Percentiles rank a stretch among this genome's conserved stretches.
phyloP scores from a whole-genome alignment of 2,113 vertebrate species.

The Theristicus caerulescens region DNA sequence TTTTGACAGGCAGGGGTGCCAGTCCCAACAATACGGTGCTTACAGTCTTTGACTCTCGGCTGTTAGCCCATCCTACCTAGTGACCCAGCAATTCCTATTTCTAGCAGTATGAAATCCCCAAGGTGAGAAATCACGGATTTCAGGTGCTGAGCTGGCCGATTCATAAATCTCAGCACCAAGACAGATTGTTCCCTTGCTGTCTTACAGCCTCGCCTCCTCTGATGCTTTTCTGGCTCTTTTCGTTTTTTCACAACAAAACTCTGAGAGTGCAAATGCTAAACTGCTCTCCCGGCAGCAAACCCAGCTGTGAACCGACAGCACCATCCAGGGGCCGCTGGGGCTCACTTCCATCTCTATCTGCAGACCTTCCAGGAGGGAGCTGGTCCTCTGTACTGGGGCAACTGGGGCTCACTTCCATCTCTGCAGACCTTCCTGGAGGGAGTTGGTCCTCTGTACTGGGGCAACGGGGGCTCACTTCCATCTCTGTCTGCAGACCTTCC shows the following conservation, averaged over 20 bases:
- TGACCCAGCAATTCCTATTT: not conserved
- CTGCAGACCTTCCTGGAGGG: not conserved
- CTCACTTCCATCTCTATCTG: not conserved
- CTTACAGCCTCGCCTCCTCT: not conserved
- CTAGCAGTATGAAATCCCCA: not conserved
- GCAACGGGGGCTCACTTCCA: not conserved
- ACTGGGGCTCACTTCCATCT: fast-evolving
- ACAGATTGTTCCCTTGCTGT: not conserved
- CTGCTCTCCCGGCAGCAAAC: not conserved
- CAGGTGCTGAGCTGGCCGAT: not conserved
- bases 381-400: too few relatives aligned
- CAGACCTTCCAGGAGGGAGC: too few relatives aligned
- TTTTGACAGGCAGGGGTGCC: not conserved
- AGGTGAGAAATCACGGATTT: not conserved
- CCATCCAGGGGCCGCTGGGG: not conserved
- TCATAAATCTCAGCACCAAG: not conserved
- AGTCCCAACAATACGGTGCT: not conserved
- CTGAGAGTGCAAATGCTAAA: not conserved
- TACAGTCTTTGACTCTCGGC: not conserved
- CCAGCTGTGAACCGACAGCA: not conserved
- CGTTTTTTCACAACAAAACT: not conserved
- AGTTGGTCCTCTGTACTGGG: fast-evolving
- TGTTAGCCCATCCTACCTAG: not conserved
- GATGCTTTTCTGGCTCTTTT: not conserved
- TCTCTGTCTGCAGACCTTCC: fast-evolving